Conservation (phyloP, 2,888 invertebrate genomes). For the Sialis fuliginosa region DNA sequence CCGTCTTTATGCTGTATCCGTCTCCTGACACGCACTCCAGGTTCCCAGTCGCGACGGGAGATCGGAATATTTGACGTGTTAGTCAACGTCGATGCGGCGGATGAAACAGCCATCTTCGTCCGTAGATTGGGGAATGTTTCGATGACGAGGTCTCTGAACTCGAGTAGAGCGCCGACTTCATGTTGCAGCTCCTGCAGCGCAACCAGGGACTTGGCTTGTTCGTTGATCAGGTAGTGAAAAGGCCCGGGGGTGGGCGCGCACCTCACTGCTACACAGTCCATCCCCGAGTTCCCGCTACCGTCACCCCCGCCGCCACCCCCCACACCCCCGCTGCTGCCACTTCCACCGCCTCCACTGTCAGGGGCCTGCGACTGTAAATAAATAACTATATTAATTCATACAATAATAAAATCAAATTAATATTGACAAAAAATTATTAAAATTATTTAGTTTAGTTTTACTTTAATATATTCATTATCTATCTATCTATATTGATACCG, state of each 20-base stretch:
- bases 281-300: slow-evolving; percentile 31
- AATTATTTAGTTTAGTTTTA: too few species aligned
- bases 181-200: slow-evolving; percentile 82
- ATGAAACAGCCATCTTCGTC: slow-evolving; percentile 56
- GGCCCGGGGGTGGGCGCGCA: slow-evolving; percentile 50
- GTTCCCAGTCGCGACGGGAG: slow-evolving; percentile 56
- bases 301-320: background rate
- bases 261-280: slow-evolving; percentile 65
- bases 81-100: slow-evolving; percentile 28
- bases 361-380: background rate
- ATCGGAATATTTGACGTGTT: slow-evolving; percentile 34
- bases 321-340: slow-evolving; percentile 28
- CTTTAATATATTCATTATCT: too few species aligned
- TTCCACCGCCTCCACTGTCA: slow-evolving; percentile 15
- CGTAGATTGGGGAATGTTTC: slow-evolving; percentile 84
- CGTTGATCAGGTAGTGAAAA: slow-evolving; percentile 50
- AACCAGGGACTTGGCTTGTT: slow-evolving; percentile 76
- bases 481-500: too few species aligned
- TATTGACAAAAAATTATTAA: too few species aligned
- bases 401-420: too few species aligned
- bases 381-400: too few species aligned
- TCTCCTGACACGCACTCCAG: slow-evolving; percentile 53
- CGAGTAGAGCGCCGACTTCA: slow-evolving; percentile 80
- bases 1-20: slow-evolving; percentile 19
- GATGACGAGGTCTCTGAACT: slow-evolving; percentile 87